Percentiles rank a stretch among this genome's conserved stretches.
phyloP scores from a whole-genome alignment of 1,140 invertebrate genomes.

The Anagrus nilaparvatae region DNA sequence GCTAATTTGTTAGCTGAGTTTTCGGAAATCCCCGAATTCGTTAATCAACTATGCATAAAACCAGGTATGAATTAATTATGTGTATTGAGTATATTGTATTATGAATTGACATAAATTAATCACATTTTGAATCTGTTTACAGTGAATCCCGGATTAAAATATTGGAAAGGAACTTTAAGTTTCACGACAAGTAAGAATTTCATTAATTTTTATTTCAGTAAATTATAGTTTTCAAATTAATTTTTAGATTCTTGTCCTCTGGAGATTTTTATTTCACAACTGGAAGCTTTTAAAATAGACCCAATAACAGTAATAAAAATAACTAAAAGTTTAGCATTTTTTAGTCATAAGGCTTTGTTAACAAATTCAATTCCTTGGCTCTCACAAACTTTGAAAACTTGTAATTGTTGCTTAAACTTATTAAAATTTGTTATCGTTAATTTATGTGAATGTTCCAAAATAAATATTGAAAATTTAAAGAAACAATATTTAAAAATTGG shows the following conservation, averaged over 20 bases:
- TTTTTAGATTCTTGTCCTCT: slow-evolving; percentile 32
- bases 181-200: slow-evolving; percentile 27
- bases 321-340: slow-evolving; percentile 24
- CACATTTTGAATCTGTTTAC: slow-evolving; percentile 11
- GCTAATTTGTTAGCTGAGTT: slow-evolving; percentile 27
- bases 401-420: slow-evolving; percentile 30
- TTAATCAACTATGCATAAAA: slow-evolving; percentile 18
- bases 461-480: slow-evolving; percentile 20
- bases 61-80: slow-evolving; percentile 16
- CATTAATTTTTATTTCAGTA: not conserved
- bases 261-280: slow-evolving; percentile 30
- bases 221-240: not conserved
- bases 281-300: slow-evolving; percentile 30
- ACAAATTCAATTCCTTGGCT: slow-evolving; percentile 22
- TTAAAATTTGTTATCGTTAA: slow-evolving; percentile 27
- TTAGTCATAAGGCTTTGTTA: slow-evolving; percentile 23
- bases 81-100: slow-evolving; percentile 1
- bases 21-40: slow-evolving; percentile 18
- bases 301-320: slow-evolving; percentile 28
- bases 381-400: slow-evolving; percentile 19
- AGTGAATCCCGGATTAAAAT: slow-evolving; percentile 23
- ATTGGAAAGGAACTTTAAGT: slow-evolving; percentile 26
- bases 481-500: slow-evolving; percentile 6
- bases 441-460: slow-evolving; percentile 26
- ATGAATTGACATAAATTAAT: not conserved